Base-by-base conservation (phyloP, 2,888 invertebrate species). In the Antheraea assamensis region DNA sequence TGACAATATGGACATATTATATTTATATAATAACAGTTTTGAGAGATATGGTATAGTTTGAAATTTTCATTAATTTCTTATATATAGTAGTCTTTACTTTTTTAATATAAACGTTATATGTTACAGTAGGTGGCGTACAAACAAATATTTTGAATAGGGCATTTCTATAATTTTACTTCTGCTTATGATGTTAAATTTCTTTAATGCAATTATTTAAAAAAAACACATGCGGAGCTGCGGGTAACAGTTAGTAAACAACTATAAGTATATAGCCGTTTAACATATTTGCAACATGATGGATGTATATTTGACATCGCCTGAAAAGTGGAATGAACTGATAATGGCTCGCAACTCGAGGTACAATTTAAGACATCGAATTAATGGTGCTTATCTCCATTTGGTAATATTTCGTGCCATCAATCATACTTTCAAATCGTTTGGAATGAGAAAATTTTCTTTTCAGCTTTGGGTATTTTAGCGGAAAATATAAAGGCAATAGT, bases 361-460 rank as follows among this genome's bases (percentile, higher is more conserved):
- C 81, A 86, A 82, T 87, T 87, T 85, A 82, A 86, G 85, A 85
- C 82, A 84, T 82, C 80, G 80, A 79, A 81, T 81, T 82, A 85
- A 79, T 81, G 78, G 80, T 80, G 85, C 84, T 85, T 85, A 85
- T 84, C 85, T 86, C 81, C 75, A 81, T 81, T 80, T 80, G 80
- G 81, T 81, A 82, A 85, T 85, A 81, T 83, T 82, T 83, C 83
- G 83, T 82, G 82, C 83, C 88, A 88, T 89, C 88, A 89, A 89
- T 89, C 88, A 88, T 87, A 87, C 87, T 89, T 87, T 88, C 83
- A 87, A 88, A 87, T 88, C 81, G 85, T 86, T 87, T 82, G 80
- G 81, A 82, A 87, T 85, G 86, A 86, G 82, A 80, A 83, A 70
- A 42, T 17, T 58, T 58, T 52, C 68, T 68, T 73, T 71, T 10